phyloP scores from a whole-genome alignment of 2,797 vertebrate species.

The Megaceryle alcyon region DNA sequence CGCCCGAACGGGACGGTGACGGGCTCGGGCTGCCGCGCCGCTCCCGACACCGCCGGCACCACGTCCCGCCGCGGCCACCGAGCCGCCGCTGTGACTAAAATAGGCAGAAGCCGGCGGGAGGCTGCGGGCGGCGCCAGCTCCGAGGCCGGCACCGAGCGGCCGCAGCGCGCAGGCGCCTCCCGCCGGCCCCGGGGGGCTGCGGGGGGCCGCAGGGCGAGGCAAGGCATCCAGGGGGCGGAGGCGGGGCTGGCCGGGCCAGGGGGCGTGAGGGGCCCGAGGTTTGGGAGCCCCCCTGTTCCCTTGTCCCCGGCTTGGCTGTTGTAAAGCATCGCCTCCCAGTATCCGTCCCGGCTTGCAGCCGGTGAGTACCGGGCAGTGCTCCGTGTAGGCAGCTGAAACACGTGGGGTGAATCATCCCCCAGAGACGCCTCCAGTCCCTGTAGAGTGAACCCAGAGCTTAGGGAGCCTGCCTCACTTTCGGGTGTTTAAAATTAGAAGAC shows the following conservation, averaged over 20 bases:
- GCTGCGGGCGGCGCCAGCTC: not conserved
- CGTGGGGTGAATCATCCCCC: rapidly evolving
- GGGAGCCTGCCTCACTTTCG: not conserved
- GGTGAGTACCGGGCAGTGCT: rapidly evolving
- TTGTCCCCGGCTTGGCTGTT: no score
- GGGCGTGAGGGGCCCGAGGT: no score
- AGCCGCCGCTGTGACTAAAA: conserved; percentile 39
- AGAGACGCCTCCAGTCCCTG: rapidly evolving
- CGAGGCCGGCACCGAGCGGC: not conserved
- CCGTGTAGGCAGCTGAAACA: rapidly evolving
- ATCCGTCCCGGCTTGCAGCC: not conserved
- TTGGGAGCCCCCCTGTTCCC: not conserved
- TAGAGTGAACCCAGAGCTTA: not conserved
- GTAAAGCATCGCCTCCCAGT: not conserved
- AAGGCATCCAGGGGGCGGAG: no score
- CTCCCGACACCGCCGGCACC: not conserved
- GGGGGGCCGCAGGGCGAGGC: not conserved
- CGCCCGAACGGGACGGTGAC: not conserved
- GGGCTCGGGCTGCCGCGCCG: not conserved
- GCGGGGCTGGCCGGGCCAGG: no score
- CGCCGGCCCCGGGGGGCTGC: not conserved
- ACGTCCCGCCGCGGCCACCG: not conserved
- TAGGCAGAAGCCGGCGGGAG: conserved; percentile 15
- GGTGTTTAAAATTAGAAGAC: not conserved
- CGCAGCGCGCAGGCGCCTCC: conserved; percentile 22